Percentiles rank a stretch among this genome's conserved stretches.
Conservation (phyloP, 30 jellyfish, hydroid and myxozoan species). For the Hydractinia echinata region DNA sequence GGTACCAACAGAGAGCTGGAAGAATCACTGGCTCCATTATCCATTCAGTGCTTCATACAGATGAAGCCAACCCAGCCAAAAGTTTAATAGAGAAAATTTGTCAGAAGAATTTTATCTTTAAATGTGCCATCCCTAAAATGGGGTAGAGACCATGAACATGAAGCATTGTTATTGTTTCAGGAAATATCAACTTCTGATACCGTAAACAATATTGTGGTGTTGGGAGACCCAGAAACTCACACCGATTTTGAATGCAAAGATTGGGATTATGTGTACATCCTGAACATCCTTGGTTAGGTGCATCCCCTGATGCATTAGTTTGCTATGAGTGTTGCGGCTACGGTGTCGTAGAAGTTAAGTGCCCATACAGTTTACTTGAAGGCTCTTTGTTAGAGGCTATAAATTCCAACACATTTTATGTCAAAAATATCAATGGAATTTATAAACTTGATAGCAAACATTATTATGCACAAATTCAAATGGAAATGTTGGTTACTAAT, state of each 20-base stretch:
- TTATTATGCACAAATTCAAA: too few species aligned
- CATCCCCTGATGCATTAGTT: not conserved
- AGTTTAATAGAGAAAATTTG: not conserved
- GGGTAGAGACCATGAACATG: not conserved
- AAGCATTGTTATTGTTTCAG: too few species aligned
- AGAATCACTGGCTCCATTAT: constrained; percentile 16
- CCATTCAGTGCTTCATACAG: not conserved
- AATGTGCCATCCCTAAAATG: constrained; percentile 13
- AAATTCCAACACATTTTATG: too few species aligned
- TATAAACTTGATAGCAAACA: too few species aligned
- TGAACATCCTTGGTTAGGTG: too few species aligned
- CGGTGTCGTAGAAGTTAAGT: constrained; percentile 11
- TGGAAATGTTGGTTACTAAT: too few species aligned
- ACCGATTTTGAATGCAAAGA: too few species aligned
- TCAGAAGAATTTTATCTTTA: not conserved
- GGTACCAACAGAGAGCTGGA: constrained; percentile 24
- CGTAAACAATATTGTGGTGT: too few species aligned
- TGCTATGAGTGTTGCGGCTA: not conserved
- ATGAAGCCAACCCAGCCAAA: constrained; percentile 9
- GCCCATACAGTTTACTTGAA: not conserved
- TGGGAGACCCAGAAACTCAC: too few species aligned
- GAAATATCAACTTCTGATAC: not conserved
- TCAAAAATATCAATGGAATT: too few species aligned
- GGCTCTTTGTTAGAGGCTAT: not conserved
- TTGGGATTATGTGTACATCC: too few species aligned